phyloP scores from a whole-genome alignment of 2,888 invertebrate species.

The Lissocephala sabroskyi region DNA sequence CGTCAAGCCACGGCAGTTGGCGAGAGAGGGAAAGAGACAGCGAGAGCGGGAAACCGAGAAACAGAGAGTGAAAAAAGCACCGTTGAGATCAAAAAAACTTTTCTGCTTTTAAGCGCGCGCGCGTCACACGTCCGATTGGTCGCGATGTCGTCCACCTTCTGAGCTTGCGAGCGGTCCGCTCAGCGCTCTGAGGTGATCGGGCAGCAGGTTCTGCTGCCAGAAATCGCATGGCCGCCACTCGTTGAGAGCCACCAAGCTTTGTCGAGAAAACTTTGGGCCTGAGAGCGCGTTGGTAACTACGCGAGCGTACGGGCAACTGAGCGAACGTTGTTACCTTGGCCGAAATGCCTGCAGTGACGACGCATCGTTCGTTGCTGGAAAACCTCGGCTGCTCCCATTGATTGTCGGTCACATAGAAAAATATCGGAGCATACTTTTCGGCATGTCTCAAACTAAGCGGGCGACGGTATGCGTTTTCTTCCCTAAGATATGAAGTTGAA shows the following conservation, averaged over 20 bases:
- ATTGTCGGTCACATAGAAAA: too few relatives aligned
- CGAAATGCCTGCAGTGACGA: constrained; percentile 47
- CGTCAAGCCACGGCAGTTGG: constrained; percentile 21
- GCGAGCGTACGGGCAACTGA: too few relatives aligned
- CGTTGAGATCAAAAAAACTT: constrained; percentile 55
- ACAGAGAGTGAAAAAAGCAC: constrained; percentile 41
- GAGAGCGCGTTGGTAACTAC: neutral
- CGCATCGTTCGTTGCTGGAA: too few relatives aligned
- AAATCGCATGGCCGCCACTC: neutral
- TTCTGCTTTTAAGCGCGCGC: constrained; percentile 32
- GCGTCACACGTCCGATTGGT: constrained; percentile 56
- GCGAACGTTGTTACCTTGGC: constrained; percentile 56
- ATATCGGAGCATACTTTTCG: too few relatives aligned
- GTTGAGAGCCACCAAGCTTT: too few relatives aligned
- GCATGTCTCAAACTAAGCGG: too few relatives aligned
- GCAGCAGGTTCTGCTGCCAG: too few relatives aligned
- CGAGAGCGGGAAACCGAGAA: neutral
- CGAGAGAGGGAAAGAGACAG: constrained; percentile 20
- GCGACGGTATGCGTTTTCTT: too few relatives aligned
- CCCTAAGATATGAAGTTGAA: too few relatives aligned
- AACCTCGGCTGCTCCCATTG: constrained; percentile 1
- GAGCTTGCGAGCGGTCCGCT: constrained; percentile 16
- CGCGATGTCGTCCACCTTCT: constrained; percentile 51
- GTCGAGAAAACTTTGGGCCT: constrained; percentile 6
- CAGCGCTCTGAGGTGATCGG: constrained; percentile 44